Conservation (phyloP, 2,888 invertebrate genomes). For the Sinohyriopsis cumingii region DNA sequence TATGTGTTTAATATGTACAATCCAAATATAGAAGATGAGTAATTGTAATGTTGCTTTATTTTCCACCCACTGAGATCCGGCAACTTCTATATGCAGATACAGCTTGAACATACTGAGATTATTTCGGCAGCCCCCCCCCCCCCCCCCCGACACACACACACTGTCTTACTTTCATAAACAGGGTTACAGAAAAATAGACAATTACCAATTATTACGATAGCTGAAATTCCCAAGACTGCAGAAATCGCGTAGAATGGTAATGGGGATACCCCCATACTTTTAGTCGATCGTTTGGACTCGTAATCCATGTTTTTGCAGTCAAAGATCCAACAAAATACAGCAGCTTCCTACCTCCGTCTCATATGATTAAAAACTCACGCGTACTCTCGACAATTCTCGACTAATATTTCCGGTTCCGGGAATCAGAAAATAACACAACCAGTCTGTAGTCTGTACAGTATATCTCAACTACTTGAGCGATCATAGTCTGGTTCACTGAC, state of each 20-base stretch:
- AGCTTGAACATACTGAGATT: background rate
- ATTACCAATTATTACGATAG: slow-evolving; percentile 40
- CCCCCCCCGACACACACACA: too few species aligned
- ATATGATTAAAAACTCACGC: too few species aligned
- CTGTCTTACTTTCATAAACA: background rate
- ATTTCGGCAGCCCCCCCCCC: background rate
- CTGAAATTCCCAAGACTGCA: slow-evolving; percentile 26
- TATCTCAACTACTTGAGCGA: too few species aligned
- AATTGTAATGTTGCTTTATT: background rate
- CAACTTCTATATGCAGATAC: background rate
- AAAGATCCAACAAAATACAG: too few species aligned
- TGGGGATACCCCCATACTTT: slow-evolving; percentile 42
- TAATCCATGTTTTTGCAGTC: slow-evolving; percentile 36
- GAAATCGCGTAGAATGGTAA: slow-evolving; percentile 42
- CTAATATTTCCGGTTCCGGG: too few species aligned
- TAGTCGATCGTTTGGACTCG: slow-evolving; percentile 40
- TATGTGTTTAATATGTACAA: too few species aligned
- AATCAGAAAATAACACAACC: too few species aligned
- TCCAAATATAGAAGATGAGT: too few species aligned
- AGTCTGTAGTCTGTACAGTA: too few species aligned
- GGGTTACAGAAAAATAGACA: background rate
- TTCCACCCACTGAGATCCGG: background rate
- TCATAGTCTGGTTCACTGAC: too few species aligned
- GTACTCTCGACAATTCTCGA: too few species aligned
- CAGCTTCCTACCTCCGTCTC: too few species aligned